Evolutionary conservation across 2,113 vertebrate genomes (phyloP).

Genomic region (Cephalopterus ornatus): DNA sequence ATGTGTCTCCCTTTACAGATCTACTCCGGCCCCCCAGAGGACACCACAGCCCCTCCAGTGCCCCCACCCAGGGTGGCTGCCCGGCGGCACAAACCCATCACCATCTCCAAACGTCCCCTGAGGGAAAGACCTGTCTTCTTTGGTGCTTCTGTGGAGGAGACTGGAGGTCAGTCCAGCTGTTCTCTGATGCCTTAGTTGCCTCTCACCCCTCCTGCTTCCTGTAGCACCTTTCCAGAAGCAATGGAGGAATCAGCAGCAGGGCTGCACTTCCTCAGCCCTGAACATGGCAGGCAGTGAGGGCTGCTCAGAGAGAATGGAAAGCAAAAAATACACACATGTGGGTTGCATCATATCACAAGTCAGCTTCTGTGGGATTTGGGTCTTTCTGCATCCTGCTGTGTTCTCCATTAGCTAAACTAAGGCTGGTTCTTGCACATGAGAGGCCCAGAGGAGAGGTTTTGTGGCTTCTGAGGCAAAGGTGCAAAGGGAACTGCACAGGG

Average conservation of each 20-base stretch:
- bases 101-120: slow-evolving; percentile 91
- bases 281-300: fast-evolving
- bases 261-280: not conserved
- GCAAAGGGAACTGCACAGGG: not conserved
- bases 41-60: slow-evolving; percentile 81
- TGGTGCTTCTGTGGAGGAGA: slow-evolving; percentile 69
- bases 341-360: not conserved
- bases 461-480: not conserved
- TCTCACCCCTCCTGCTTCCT: not conserved
- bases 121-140: slow-evolving; percentile 80
- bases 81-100: slow-evolving; percentile 92
- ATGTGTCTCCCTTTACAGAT: slow-evolving; percentile 72
- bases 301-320: not conserved
- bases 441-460: not conserved
- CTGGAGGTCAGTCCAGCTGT: slow-evolving; percentile 80
- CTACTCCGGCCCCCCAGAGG: slow-evolving; percentile 87
- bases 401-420: not conserved
- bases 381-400: not conserved
- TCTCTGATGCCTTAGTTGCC: not conserved
- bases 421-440: not conserved
- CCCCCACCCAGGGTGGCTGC: slow-evolving; percentile 89
- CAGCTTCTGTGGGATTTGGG: not conserved
- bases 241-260: not conserved
- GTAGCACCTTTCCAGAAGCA: not conserved
- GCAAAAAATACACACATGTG: fast-evolving